Evolutionary conservation across 2,888 invertebrate genomes (phyloP).

Genomic region (Diarsia dahlii): DNA sequence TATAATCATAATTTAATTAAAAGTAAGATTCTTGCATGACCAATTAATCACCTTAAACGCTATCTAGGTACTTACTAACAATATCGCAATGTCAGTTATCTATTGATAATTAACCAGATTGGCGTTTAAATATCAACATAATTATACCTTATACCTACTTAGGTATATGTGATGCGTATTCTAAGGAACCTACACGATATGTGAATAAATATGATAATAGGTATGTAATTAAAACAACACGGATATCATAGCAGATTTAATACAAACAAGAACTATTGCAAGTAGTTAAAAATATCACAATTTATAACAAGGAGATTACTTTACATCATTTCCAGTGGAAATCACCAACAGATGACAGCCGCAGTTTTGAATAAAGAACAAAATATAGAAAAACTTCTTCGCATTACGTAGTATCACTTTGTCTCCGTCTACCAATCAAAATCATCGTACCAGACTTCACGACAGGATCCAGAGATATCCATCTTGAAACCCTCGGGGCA

Average conservation of each 20-base stretch:
- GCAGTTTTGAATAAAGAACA: background rate
- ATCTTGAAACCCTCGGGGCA: constrained; percentile 76
- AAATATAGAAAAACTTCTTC: background rate
- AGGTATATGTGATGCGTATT: background rate
- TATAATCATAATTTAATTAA: background rate
- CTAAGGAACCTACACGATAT: background rate
- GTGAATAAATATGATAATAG: too few relatives aligned
- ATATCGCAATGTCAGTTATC: background rate
- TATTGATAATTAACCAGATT: constrained; percentile 2
- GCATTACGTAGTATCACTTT: too few relatives aligned
- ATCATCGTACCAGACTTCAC: constrained; percentile 83
- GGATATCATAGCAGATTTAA: constrained; percentile 12
- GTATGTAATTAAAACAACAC: constrained; percentile 27
- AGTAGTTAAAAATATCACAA: background rate
- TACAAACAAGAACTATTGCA: background rate
- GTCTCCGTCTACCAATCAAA: constrained; percentile 41
- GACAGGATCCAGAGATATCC: constrained; percentile 78
- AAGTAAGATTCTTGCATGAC: background rate
- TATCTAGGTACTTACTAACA: background rate
- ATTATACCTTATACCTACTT: background rate
- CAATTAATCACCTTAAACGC: background rate
- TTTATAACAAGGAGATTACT: background rate
- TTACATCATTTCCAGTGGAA: background rate
- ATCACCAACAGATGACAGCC: background rate
- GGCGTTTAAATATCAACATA: background rate